phyloP scores from a whole-genome alignment of 2,888 invertebrate species.

The Epiblema foenella region DNA sequence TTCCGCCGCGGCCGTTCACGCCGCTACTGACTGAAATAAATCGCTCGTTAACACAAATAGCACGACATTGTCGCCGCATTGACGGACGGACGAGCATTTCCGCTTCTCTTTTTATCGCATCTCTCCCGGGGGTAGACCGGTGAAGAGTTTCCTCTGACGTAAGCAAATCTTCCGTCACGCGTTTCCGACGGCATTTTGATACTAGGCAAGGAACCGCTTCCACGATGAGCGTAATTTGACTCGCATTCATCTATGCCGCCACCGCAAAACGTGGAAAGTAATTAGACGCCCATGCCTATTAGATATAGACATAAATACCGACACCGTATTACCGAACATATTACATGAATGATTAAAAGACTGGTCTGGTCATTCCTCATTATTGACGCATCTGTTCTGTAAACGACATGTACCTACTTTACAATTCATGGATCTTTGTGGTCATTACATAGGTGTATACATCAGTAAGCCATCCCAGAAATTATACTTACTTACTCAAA shows the following conservation, averaged over 20 bases:
- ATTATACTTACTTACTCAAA: neutral
- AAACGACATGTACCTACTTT: neutral
- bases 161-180: conserved; percentile 63
- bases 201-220: conserved; percentile 46
- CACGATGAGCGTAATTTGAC: conserved; percentile 59
- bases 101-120: conserved; percentile 75
- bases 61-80: conserved; percentile 80
- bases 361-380: neutral
- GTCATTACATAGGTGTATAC: neutral
- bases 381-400: neutral
- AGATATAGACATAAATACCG: conserved; percentile 27
- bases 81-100: conserved; percentile 79
- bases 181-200: conserved; percentile 56
- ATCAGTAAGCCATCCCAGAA: too few relatives aligned
- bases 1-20: conserved; percentile 83
- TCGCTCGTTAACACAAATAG: conserved; percentile 83
- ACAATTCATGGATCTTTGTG: neutral
- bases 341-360: conserved; percentile 5
- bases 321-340: conserved; percentile 11
- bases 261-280: conserved; percentile 52
- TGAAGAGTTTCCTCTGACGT: conserved; percentile 69
- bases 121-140: conserved; percentile 52
- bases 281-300: conserved; percentile 53
- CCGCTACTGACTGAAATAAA: conserved; percentile 82
- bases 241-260: conserved; percentile 52